These are phyloP conservation scores for Dryoscopus gambensis DNA, from an alignment of 2,113 vertebrate species.

Conservation along the genomic window DNA sequence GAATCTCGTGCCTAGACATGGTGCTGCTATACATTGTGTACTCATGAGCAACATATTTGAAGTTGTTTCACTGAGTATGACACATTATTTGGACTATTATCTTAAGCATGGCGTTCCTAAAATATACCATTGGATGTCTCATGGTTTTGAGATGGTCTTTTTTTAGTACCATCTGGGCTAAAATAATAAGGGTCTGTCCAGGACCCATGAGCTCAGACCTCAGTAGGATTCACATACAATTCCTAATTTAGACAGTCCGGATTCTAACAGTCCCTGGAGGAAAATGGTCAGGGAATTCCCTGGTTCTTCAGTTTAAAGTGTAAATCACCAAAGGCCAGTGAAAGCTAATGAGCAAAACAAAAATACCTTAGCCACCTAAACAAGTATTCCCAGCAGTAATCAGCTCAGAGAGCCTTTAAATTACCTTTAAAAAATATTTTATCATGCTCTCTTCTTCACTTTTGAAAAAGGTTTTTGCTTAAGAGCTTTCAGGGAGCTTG, in stretches of 20 bases:
- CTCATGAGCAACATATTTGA: not conserved
- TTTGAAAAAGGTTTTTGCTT: not conserved
- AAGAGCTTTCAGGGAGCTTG: not conserved
- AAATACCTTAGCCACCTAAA: not conserved
- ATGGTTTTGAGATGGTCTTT: not conserved
- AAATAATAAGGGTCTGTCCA: not conserved
- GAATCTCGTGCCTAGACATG: not conserved
- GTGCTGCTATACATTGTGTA: not conserved
- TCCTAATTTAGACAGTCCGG: constrained; percentile 42
- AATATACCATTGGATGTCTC: not conserved
- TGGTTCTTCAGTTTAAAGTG: not conserved
- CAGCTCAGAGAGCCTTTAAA: not conserved
- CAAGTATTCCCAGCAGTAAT: not conserved
- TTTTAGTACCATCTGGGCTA: constrained; percentile 13
- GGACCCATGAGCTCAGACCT: not conserved
- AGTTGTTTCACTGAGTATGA: not conserved
- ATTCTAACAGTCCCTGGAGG: not conserved
- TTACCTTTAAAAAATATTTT: not conserved
- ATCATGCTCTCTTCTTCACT: not conserved
- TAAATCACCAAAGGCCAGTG: not conserved
- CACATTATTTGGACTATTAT: not conserved
- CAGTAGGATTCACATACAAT: not conserved
- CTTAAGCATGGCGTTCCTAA: not conserved
- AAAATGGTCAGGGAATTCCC: not conserved
- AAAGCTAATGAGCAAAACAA: not conserved